Evolutionary conservation across 2,113 vertebrate genomes (phyloP), one percentile per base, ranked within the genome.

Genomic region (Leucoraja erinaceus): DNA sequence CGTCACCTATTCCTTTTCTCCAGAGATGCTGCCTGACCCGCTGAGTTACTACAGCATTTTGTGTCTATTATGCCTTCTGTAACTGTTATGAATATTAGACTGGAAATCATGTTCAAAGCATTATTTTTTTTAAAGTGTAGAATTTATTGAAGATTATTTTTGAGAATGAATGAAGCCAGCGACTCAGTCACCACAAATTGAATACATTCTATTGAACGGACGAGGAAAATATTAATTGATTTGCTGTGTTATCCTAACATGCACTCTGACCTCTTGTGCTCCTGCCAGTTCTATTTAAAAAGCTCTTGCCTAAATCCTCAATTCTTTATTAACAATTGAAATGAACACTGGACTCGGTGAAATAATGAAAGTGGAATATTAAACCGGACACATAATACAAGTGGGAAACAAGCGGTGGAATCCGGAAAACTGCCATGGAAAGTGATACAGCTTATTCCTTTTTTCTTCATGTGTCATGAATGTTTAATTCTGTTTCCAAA

Each of bases 401-500:
- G 28, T 28, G 4, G 81, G 81, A 86, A 86, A 86, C 59, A n/a
- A 83, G 22, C 79, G 56, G 47, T 22, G 47, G 79, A 91, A 74
- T 22, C 90, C 70, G 33, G 33, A 91, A 91, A 91, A 28, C 38
- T 91, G 18, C 68, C 25, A 20, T 47, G 68, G 68, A 91, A 72
- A 91, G 33, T 72, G 68, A 91, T 91, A 72, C 33, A 22, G 33
- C 33, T 25, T 72, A 91, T 91, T 72, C 33, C 66, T 33, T 70
- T 91, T 47, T 72, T 72, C 68, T 91, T 72, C 33, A 28, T 18
- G 47, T 25, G 68, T 91, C 68, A 91, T 91, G 28, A 91, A 91
- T 91, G 90, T 74, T 91, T 91, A 91, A 91, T 91, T 91, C 22
- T 72, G 90, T 91, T 91, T 91, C 38, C 90, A 91, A 91, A 91